phyloP scores from a whole-genome alignment of 2,888 invertebrate species.

The Torymus aiolomorphi region DNA sequence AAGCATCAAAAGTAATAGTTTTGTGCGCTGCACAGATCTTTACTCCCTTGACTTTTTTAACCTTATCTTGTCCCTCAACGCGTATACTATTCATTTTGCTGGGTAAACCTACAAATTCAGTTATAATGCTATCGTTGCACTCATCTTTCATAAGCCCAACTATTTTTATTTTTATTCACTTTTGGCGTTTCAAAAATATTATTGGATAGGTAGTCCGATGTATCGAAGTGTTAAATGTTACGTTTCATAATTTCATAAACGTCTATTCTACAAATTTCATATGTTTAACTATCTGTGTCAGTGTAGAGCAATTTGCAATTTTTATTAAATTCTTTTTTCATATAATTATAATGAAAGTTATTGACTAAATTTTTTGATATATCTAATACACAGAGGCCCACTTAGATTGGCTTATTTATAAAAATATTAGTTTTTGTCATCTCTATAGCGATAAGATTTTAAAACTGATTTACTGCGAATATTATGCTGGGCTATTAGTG shows the following conservation, averaged over 20 bases:
- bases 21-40: background rate
- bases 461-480: too few relatives aligned
- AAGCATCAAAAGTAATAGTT: conserved; percentile 8
- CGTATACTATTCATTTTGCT: too few relatives aligned
- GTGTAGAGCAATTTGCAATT: background rate
- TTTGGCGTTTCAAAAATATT: background rate
- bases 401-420: background rate
- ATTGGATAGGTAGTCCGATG: too few relatives aligned
- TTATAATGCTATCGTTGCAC: too few relatives aligned
- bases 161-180: conserved; percentile 58
- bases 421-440: too few relatives aligned
- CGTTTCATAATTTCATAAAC: too few relatives aligned
- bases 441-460: too few relatives aligned
- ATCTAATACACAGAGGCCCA: background rate
- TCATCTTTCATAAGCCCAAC: conserved; percentile 65
- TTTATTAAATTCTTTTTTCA: background rate
- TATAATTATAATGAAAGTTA: background rate
- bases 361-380: background rate
- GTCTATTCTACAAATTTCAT: too few relatives aligned
- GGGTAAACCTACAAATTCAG: too few relatives aligned
- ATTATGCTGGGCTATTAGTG: too few relatives aligned
- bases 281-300: too few relatives aligned
- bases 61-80: conserved; percentile 25
- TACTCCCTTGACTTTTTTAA: conserved; percentile 53
- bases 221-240: too few relatives aligned